These are phyloP conservation scores for Urophycis tenuis DNA, from an alignment of 2,797 vertebrate species.

Conservation along the genomic window DNA sequence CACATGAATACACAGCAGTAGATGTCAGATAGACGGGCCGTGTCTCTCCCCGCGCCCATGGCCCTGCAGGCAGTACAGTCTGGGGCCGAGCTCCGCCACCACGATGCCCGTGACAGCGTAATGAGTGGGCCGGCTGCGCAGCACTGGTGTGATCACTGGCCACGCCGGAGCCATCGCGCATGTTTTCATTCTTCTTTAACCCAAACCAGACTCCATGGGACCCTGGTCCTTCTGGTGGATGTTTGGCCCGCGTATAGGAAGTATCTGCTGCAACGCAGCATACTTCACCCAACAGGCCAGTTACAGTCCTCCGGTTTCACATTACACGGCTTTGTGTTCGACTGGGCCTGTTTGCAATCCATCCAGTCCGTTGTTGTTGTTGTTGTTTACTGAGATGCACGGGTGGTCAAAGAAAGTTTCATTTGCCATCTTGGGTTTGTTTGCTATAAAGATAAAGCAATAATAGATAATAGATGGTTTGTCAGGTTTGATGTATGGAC, in stretches of 20 bases:
- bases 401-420: background rate
- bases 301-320: background rate
- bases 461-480: background rate
- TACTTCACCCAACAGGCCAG: background rate
- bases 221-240: background rate
- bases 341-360: background rate
- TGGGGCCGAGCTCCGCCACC: background rate
- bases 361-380: too few relatives aligned
- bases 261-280: background rate
- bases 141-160: background rate
- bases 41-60: background rate
- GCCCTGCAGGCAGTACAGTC: background rate
- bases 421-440: background rate
- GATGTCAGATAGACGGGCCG: background rate
- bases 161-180: background rate
- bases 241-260: background rate
- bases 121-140: background rate
- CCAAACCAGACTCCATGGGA: background rate
- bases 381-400: background rate
- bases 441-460: background rate
- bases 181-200: background rate
- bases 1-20: background rate
- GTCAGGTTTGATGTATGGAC: too few relatives aligned
- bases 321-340: background rate
- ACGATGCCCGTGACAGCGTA: background rate